Evolutionary conservation across 2,113 vertebrate genomes (phyloP).

Genomic region (Colius striatus): DNA sequence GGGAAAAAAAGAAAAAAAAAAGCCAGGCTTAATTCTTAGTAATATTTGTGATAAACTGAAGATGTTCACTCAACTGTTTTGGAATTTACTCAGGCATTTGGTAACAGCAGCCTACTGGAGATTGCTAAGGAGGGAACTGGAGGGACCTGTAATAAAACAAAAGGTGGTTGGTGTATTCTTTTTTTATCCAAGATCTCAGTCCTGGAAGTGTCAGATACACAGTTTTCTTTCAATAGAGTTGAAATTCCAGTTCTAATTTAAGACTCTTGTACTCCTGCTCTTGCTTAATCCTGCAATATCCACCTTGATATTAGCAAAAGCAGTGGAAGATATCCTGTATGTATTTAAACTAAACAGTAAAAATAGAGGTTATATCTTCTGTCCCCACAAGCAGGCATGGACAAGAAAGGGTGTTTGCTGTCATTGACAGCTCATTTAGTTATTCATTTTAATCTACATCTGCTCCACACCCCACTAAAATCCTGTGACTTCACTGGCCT

Average conservation of each 20-base stretch:
- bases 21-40: neutral
- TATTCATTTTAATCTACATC: neutral
- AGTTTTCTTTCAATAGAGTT: neutral
- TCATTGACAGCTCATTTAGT: neutral
- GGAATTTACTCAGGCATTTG: neutral
- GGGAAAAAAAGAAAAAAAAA: neutral
- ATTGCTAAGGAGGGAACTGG: neutral
- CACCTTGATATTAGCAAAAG: neutral
- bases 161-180: neutral
- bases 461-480: neutral
- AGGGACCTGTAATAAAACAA: neutral
- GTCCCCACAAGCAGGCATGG: neutral
- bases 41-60: conserved; percentile 14
- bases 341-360: neutral
- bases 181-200: neutral
- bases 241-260: neutral
- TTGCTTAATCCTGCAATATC: neutral
- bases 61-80: neutral
- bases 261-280: neutral
- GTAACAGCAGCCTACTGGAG: neutral
- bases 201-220: neutral
- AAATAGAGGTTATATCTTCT: neutral
- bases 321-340: neutral
- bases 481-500: neutral
- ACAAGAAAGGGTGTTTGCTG: neutral